Conservation (phyloP, 2,888 invertebrate species). For the Icerya purchasi region DNA sequence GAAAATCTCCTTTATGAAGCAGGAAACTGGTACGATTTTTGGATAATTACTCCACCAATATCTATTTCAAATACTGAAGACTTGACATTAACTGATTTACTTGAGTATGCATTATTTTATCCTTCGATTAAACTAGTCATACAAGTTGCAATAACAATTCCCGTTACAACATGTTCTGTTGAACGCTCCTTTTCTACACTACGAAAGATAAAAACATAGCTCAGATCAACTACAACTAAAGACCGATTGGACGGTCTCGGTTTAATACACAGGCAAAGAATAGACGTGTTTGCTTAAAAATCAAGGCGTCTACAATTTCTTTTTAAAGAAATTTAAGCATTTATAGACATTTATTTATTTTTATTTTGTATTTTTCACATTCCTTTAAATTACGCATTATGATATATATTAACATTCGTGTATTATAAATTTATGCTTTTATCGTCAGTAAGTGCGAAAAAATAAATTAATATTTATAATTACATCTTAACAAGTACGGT, state of each 20-base stretch:
- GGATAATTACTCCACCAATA: neutral
- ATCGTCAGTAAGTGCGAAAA: no score
- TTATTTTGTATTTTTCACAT: neutral
- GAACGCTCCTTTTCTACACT: neutral
- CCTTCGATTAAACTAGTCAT: neutral
- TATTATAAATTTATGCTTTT: no score
- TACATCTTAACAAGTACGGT: no score
- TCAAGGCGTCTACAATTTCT: neutral
- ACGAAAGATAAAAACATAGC: neutral
- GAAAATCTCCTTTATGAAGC: neutral
- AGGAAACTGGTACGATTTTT: neutral
- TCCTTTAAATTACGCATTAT: neutral
- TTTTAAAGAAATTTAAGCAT: neutral
- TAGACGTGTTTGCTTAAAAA: neutral
- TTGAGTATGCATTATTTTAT: neutral
- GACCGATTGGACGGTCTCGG: neutral
- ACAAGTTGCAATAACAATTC: neutral
- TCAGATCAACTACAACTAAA: neutral
- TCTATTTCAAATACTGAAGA: neutral
- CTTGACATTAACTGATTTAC: neutral
- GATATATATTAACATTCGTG: neutral
- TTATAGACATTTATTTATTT: neutral
- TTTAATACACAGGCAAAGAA: neutral
- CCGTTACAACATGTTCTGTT: neutral
- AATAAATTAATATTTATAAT: no score